Evolutionary conservation across 2,888 invertebrate species (phyloP), one percentile per base, ranked within the genome.

Genomic region (Caenorhabditis auriculariae): DNA sequence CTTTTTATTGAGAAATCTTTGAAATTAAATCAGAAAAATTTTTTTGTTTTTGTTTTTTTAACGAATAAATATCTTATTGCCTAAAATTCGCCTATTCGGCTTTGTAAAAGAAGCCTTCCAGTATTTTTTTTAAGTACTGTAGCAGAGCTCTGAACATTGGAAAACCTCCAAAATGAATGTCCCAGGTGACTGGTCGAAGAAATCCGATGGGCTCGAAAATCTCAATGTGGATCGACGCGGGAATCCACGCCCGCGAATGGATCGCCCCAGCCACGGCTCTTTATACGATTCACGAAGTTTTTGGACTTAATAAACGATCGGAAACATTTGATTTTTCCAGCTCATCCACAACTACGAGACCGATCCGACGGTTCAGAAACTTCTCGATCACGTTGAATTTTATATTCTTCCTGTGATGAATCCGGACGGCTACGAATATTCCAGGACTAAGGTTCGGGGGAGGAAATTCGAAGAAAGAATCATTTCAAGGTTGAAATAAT

Each of bases 331-430:
- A 29, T 21, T 28, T 47, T 23, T 53, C 45, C 35, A 53, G 46
- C 37, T 68, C 6, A 52, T 68, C 6, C 29, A 57, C 23, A 63
- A 63, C 26, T 69, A 69, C 35, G 69, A 65, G 21, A 60, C 57
- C 12, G 69, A 69, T 58, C 60, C 69, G 15, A 41, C 57, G 0
- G 58, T 73, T 19, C 69, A 71, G 32, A 62, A 63, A 15, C 54
- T 78, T 24, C 48, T 81, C 45, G 78, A 81, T 44, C 62, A 74
- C 39, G 59, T 79, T n/a, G 78, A 80, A 42, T 81, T 72, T 57
- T 77, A 80, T 61, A 70, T 80, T 42, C 54, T 80, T 21, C 80
- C 80, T 0, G 75, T 79, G 2, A 70, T 77, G 71, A 80, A 80
- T 51, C 78, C 79, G 15, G 79, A 80, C 58, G 80, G 77, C 19